Conservation (phyloP, 2,113 vertebrate species). For the Vidua chalybeata region DNA sequence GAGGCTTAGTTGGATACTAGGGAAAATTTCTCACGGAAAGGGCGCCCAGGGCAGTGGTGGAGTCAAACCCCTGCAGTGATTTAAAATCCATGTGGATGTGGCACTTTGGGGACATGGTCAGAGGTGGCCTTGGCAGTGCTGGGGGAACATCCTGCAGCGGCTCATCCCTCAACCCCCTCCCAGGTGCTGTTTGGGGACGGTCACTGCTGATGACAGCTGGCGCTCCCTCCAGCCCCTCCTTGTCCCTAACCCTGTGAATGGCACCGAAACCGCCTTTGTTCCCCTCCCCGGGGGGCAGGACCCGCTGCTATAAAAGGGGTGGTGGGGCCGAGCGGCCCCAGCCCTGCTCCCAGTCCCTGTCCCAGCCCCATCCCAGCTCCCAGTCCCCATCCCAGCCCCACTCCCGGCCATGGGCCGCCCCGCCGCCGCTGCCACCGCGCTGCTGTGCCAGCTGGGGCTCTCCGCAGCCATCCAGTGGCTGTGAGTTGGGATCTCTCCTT, state of each 20-base stretch:
- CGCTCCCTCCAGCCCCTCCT: neutral
- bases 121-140: neutral
- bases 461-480: constrained; percentile 74
- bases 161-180: neutral
- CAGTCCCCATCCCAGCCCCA: neutral
- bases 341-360: fast-evolving
- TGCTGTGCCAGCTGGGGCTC: constrained; percentile 33
- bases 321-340: neutral
- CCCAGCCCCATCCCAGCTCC: neutral
- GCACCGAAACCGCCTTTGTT: constrained; percentile 38
- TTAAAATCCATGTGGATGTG: neutral
- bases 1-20: neutral
- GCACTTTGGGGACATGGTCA: neutral
- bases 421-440: neutral
- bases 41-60: neutral
- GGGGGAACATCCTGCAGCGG: neutral
- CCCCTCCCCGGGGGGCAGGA: neutral
- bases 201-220: neutral
- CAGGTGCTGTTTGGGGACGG: neutral
- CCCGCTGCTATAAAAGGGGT: neutral
- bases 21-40: neutral
- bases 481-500: constrained; percentile 58
- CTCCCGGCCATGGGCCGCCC: neutral
- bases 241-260: constrained; percentile 13
- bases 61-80: neutral